phyloP scores from a whole-genome alignment of 2,797 vertebrate species.

The Enteromius radiatus region DNA sequence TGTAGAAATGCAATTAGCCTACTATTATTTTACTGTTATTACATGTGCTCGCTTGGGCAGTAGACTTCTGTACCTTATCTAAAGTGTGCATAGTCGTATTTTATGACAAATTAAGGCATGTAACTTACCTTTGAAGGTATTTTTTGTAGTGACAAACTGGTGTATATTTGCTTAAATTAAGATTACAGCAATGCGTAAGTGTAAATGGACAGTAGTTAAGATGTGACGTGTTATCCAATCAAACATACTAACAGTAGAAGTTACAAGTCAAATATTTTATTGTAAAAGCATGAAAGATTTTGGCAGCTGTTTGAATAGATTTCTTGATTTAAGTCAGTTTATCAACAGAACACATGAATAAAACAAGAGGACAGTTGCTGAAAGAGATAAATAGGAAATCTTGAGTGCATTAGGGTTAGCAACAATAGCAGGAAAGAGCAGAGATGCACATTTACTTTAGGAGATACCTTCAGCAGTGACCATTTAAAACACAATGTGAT shows the following conservation, averaged over 20 bases:
- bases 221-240: not conserved
- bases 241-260: not conserved
- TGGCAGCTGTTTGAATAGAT: not conserved
- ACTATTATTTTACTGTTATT: not conserved
- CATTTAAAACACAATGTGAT: conserved; percentile 4
- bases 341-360: not conserved
- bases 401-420: conserved; percentile 18
- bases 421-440: conserved; percentile 15
- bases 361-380: conserved; percentile 11
- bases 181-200: not conserved
- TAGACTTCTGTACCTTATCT: not conserved
- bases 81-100: not conserved
- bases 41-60: not conserved
- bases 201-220: not conserved
- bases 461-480: not conserved
- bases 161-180: not conserved
- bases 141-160: not conserved
- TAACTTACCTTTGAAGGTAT: not conserved
- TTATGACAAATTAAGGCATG: not conserved
- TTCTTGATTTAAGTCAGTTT: not conserved
- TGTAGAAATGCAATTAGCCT: not conserved
- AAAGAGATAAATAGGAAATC: not conserved
- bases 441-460: conserved; percentile 17
- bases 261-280: not conserved
- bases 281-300: not conserved